These are phyloP conservation scores for Saguinus midas DNA, from an alignment of 2,113 vertebrate genomes.

Conservation along the genomic window DNA sequence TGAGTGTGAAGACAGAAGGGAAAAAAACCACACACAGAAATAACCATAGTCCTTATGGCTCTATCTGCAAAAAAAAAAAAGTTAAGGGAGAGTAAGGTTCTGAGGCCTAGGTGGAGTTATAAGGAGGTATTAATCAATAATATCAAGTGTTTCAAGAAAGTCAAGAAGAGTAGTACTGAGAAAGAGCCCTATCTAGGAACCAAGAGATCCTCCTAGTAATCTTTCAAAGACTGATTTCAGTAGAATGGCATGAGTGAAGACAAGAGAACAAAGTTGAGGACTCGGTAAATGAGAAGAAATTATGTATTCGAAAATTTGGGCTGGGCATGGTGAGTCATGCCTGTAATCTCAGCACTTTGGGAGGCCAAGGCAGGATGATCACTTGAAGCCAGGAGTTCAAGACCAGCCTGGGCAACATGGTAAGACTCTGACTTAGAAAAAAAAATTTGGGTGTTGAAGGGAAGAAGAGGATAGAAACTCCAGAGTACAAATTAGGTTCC, in stretches of 20 bases:
- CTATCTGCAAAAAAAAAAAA: background rate
- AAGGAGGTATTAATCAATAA: background rate
- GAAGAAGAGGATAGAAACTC: background rate
- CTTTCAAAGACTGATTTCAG: slow-evolving; percentile 37
- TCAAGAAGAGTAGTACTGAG: background rate
- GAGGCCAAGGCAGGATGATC: background rate
- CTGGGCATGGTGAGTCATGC: background rate
- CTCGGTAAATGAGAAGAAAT: slow-evolving; percentile 21
- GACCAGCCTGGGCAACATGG: background rate
- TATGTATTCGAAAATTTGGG: background rate
- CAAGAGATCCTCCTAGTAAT: background rate
- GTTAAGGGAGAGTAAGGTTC: background rate
- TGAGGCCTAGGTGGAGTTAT: background rate
- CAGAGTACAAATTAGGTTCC: background rate
- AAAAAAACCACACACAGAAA: background rate
- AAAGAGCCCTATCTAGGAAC: background rate
- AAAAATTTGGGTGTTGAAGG: background rate
- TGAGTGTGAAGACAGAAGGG: background rate
- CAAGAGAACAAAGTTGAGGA: background rate
- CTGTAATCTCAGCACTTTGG: background rate
- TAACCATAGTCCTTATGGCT: background rate
- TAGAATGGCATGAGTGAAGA: background rate
- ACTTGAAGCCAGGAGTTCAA: too few relatives aligned
- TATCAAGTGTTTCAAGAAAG: background rate
- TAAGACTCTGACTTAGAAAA: background rate